phyloP scores from a whole-genome alignment of 2,797 vertebrate genomes.

The Trematocara caparti region DNA sequence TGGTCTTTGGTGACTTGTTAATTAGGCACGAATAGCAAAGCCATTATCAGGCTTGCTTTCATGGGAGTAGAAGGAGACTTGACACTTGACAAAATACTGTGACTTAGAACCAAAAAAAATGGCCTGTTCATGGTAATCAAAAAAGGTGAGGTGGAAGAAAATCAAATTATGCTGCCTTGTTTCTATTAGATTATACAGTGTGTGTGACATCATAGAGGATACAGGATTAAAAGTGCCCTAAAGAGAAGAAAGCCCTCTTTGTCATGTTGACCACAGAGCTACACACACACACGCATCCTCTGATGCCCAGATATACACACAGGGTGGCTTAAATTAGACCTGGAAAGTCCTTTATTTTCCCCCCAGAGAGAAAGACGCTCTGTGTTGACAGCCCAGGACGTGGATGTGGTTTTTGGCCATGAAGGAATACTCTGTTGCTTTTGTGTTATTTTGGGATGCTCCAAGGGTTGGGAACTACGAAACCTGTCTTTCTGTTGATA shows the following conservation, averaged over 20 bases:
- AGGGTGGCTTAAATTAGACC: constrained; percentile 32
- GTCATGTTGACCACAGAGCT: constrained; percentile 30
- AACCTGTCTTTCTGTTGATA: not conserved
- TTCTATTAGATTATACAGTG: not conserved
- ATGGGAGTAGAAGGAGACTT: not conserved
- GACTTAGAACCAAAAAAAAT: constrained; percentile 5
- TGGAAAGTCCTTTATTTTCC: constrained; percentile 18
- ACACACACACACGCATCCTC: constrained; percentile 13
- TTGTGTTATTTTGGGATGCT: not conserved
- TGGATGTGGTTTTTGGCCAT: not conserved
- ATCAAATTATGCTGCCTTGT: not conserved
- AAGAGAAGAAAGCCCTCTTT: constrained; percentile 42
- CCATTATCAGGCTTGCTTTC: constrained; percentile 42
- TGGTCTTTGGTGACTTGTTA: constrained; percentile 44
- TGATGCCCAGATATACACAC: constrained; percentile 16
- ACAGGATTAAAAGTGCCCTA: not conserved
- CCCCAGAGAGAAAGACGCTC: not conserved
- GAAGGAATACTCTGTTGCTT: not conserved
- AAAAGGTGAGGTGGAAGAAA: not conserved
- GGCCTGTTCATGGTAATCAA: not conserved
- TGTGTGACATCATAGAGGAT: constrained; percentile 10
- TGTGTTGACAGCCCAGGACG: not conserved
- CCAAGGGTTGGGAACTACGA: not conserved
- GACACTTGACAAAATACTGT: constrained; percentile 30
- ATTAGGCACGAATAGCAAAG: constrained; percentile 49